Base-by-base conservation (phyloP, 2,113 vertebrate genomes). In the Sialia sialis region DNA sequence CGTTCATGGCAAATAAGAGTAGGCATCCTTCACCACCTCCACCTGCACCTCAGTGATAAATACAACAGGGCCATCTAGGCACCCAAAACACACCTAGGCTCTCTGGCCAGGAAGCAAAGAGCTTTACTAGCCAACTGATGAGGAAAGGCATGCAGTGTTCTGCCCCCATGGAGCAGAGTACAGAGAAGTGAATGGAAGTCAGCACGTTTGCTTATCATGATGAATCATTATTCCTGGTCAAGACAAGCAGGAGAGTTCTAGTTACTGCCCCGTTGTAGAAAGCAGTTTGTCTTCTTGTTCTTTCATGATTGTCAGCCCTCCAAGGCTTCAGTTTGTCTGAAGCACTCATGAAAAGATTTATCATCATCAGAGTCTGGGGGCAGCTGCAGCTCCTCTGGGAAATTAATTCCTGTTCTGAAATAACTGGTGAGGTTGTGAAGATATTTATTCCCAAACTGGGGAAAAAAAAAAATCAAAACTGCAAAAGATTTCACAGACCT, bases 351-450 rank as follows among this genome's bases (percentile, higher is more conserved):
- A 95, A 46, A 39, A 91, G 59, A 85, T 88, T 87, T 76, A 66
- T 80, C 54, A 84, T 51, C 67, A 66, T 39, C 67, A 46, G 34
- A 89, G 48, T 70, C 43, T 63, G 56, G 39, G 27, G 68, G 69
- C 85, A 95, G 69, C 22, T 84, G 62, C 63, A 89, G 52, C 19
- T 84, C 41, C 75, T 70, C 83, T 48, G 36, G 39, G 86, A 90
- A 95, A 90, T 46, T 4, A 92, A 92, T 81, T 81, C 43, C 68
- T 62, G 20, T 76, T 91, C 88, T 80, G 82, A 96, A 96, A 84
- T 63, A 90, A 83, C 34, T 70, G n/a, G 55, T 75, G 64, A 81
- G 20, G n/a, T 86, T 87, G 72, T 75, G 30, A 86, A 81, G 38
- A 63, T 70, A 70, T 32, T 94, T 86, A 64, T 74, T 92, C 66